phyloP scores from a whole-genome alignment of 2,797 vertebrate genomes.

The Pampus argenteus region DNA sequence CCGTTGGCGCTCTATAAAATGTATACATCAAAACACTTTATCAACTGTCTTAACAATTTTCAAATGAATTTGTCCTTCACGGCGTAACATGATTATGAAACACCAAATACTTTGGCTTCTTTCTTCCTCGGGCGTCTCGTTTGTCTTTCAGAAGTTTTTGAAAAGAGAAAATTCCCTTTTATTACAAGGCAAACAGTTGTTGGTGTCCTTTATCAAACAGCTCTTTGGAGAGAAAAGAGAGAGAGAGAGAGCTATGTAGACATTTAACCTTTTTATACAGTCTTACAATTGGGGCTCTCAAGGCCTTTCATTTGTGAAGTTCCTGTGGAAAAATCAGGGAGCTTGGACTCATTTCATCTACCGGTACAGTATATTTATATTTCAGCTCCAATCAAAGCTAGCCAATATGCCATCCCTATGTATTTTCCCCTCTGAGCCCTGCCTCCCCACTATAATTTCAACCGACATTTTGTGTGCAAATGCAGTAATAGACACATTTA shows the following conservation, averaged over 20 bases:
- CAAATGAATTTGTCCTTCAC: constrained; percentile 53
- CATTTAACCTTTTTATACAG: constrained; percentile 85
- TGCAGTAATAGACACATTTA: constrained; percentile 98
- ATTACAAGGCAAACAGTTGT: constrained; percentile 73
- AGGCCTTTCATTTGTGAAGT: constrained; percentile 83
- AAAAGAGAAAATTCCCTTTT: constrained; percentile 69
- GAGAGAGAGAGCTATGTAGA: constrained; percentile 63
- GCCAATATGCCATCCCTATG: constrained; percentile 95
- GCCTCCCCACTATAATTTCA: constrained; percentile 96
- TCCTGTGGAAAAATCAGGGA: constrained; percentile 78
- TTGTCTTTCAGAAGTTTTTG: constrained; percentile 60
- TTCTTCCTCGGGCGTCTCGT: constrained; percentile 33
- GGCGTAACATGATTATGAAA: constrained; percentile 25
- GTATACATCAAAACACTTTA: constrained; percentile 37
- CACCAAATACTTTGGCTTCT: constrained; percentile 31
- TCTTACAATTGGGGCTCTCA: constrained; percentile 80
- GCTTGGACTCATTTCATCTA: constrained; percentile 79
- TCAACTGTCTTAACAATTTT: constrained; percentile 35
- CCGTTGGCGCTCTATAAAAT: constrained; percentile 19
- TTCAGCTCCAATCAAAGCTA: constrained; percentile 94
- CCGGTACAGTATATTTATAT: constrained; percentile 85
- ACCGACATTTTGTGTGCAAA: constrained; percentile 98
- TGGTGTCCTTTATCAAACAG: constrained; percentile 76
- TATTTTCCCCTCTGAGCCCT: constrained; percentile 91
- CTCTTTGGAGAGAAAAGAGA: constrained; percentile 62